Evolutionary conservation across 2,888 invertebrate species (phyloP).

Genomic region (Lordiphosa fenestrarum): DNA sequence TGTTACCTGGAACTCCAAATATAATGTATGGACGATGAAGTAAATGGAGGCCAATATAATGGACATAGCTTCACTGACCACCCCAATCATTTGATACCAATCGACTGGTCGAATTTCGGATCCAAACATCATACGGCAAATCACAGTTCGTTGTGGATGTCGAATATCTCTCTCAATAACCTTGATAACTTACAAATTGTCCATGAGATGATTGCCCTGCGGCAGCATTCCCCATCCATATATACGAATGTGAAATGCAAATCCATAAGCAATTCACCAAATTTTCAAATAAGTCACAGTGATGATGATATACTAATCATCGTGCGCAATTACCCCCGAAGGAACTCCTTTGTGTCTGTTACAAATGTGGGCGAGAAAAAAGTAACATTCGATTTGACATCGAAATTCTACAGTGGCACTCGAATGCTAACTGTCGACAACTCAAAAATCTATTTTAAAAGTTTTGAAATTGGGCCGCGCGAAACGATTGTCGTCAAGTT

Average conservation of each 20-base stretch:
- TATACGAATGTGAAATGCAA: constrained; percentile 87
- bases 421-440: constrained; percentile 61
- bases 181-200: constrained; percentile 83
- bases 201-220: constrained; percentile 83
- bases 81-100: not conserved
- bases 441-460: constrained; percentile 80
- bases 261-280: constrained; percentile 84
- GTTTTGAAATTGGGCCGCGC: constrained; percentile 81
- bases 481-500: constrained; percentile 84
- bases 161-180: constrained; percentile 78
- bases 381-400: constrained; percentile 86
- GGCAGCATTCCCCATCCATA: constrained; percentile 85
- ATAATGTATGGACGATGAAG: constrained; percentile 96
- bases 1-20: constrained; percentile 91
- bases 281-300: constrained; percentile 85
- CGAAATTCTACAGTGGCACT: constrained; percentile 87
- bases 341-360: constrained; percentile 88
- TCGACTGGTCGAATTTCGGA: not conserved
- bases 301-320: constrained; percentile 85
- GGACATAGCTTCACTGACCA: constrained; percentile 84
- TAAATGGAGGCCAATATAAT: constrained; percentile 84
- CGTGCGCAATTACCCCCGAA: constrained; percentile 89
- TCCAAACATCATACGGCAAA: not conserved
- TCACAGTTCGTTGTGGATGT: not conserved
- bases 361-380: constrained; percentile 85